Conservation (phyloP, 2,888 invertebrate genomes). For the Diaperis boleti region DNA sequence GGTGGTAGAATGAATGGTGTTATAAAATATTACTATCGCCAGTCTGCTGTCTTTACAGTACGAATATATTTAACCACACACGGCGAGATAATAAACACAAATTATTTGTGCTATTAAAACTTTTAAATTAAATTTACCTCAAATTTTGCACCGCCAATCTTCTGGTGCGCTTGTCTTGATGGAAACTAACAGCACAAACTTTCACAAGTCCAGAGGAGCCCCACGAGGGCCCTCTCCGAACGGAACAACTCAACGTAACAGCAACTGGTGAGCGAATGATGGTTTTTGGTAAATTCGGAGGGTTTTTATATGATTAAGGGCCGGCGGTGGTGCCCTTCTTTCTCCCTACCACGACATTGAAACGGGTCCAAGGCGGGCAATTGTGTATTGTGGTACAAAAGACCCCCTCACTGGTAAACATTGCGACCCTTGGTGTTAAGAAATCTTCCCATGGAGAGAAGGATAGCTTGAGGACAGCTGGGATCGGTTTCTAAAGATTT, state of each 20-base stretch:
- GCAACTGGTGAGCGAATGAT: slow-evolving; percentile 25
- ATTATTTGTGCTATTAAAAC: too few relatives aligned
- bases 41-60: too few relatives aligned
- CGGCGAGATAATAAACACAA: too few relatives aligned
- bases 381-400: slow-evolving; percentile 32
- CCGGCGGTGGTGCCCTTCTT: not conserved
- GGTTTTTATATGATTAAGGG: slow-evolving; percentile 33
- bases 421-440: slow-evolving; percentile 19
- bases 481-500: not conserved
- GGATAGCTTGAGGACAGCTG: slow-evolving; percentile 12
- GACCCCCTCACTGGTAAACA: slow-evolving; percentile 29
- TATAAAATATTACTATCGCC: too few relatives aligned
- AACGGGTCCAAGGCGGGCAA: slow-evolving; percentile 32
- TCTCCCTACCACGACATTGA: slow-evolving; percentile 24
- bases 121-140: not conserved
- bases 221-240: slow-evolving; percentile 29
- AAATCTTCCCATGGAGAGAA: slow-evolving; percentile 28
- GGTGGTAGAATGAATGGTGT: too few relatives aligned
- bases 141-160: not conserved
- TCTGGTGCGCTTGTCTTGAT: not conserved
- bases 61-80: too few relatives aligned
- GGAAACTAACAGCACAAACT: slow-evolving; percentile 10
- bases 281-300: slow-evolving; percentile 31
- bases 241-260: slow-evolving; percentile 20
- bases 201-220: slow-evolving; percentile 14